Conservation (phyloP, 2,113 vertebrate species). For the Ciconia stormi region DNA sequence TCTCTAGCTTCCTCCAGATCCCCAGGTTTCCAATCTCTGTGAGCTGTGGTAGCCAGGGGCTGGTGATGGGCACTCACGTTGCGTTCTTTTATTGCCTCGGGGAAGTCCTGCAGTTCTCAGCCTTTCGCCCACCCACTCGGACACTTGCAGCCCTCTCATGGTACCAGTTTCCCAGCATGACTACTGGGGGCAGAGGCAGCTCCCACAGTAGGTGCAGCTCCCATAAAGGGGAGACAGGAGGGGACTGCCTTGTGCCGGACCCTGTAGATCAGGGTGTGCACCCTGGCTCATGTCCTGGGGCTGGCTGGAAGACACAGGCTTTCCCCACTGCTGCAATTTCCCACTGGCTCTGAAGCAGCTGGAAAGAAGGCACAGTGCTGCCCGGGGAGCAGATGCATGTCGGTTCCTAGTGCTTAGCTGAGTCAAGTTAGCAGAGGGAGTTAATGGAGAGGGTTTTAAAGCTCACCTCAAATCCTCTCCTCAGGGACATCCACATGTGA, state of each 20-base stretch:
- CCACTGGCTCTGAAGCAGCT: not conserved
- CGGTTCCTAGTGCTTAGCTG: not conserved
- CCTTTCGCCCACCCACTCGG: fast-evolving
- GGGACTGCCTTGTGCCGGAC: fast-evolving
- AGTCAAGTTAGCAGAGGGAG: not conserved
- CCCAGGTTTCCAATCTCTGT: not conserved
- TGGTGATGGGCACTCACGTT: not conserved
- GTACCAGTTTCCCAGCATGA: not conserved
- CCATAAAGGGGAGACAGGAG: not conserved
- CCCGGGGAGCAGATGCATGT: not conserved
- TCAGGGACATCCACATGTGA: not conserved
- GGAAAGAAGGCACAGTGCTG: not conserved
- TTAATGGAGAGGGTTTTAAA: not conserved
- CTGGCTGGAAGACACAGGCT: not conserved
- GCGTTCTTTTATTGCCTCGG: not conserved
- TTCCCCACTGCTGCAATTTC: not conserved
- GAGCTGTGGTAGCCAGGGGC: not conserved
- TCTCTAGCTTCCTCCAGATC: not conserved
- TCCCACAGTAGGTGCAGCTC: not conserved
- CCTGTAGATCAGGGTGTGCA: not conserved
- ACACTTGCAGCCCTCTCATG: not conserved
- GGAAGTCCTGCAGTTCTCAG: not conserved
- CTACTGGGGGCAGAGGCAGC: not conserved
- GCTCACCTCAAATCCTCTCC: not conserved
- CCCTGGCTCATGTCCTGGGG: not conserved